These are phyloP conservation scores for Grantiella picta DNA, from an alignment of 2,113 vertebrate genomes.

Conservation along the genomic window DNA sequence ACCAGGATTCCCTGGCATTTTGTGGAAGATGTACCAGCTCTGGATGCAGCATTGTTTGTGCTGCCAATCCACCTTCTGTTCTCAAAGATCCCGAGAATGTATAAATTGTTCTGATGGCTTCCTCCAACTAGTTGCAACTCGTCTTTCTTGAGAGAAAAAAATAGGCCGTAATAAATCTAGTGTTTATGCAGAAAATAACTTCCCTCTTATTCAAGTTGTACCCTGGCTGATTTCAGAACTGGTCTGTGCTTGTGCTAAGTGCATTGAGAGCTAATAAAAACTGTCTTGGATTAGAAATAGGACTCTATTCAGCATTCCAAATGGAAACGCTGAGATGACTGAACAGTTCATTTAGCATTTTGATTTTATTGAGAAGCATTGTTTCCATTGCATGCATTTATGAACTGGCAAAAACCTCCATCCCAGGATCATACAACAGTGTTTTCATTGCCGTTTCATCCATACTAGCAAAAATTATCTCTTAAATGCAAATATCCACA, in stretches of 20 bases:
- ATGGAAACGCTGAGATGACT: constrained; percentile 52
- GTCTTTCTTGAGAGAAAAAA: neutral
- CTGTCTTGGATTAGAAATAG: constrained; percentile 40
- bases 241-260: constrained; percentile 36
- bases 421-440: neutral
- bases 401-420: constrained; percentile 58
- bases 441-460: constrained; percentile 49
- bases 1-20: neutral
- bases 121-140: neutral
- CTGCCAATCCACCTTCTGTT: neutral
- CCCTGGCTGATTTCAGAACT: constrained; percentile 33
- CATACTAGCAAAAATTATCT: constrained; percentile 43
- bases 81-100: neutral
- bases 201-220: constrained; percentile 16
- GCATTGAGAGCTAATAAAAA: constrained; percentile 48
- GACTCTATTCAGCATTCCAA: constrained; percentile 47
- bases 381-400: constrained; percentile 54
- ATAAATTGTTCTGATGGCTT: neutral
- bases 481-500: constrained; percentile 13
- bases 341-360: neutral
- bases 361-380: constrained; percentile 49
- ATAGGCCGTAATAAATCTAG: neutral
- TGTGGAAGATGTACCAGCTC: neutral
- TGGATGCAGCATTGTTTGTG: neutral
- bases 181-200: constrained; percentile 41